Conservation (phyloP, 2,888 invertebrate genomes). For the Hypercompe scribonia region DNA sequence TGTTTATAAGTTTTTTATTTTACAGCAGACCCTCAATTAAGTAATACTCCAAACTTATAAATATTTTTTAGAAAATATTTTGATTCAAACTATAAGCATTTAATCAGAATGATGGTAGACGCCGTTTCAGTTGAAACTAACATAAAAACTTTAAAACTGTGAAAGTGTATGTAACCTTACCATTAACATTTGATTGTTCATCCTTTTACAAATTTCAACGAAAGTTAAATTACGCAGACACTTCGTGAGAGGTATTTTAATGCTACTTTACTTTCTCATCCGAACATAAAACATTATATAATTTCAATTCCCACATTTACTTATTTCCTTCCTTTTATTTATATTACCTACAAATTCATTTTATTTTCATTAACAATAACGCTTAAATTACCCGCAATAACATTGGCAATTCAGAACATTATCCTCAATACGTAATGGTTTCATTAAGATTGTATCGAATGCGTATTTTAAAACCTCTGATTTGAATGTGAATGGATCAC, state of each 20-base stretch:
- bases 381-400: constrained; percentile 22
- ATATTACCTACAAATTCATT: constrained; percentile 13
- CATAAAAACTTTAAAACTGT: neutral
- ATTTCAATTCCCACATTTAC: constrained; percentile 22
- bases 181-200: neutral
- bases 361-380: constrained; percentile 21
- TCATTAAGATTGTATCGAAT: constrained; percentile 45
- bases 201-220: neutral
- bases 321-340: constrained; percentile 14
- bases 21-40: too few relatives aligned
- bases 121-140: neutral
- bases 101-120: too few relatives aligned
- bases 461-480: constrained; percentile 25
- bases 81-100: too few relatives aligned
- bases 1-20: too few relatives aligned
- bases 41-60: neutral
- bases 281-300: constrained; percentile 9
- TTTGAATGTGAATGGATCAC: constrained; percentile 34
- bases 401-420: constrained; percentile 26
- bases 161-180: too few relatives aligned
- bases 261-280: constrained; percentile 13
- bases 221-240: neutral
- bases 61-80: neutral
- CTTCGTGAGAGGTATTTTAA: neutral
- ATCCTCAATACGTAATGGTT: constrained; percentile 18